phyloP scores from a whole-genome alignment of 2,888 invertebrate genomes.

The Melitaea athalia region DNA sequence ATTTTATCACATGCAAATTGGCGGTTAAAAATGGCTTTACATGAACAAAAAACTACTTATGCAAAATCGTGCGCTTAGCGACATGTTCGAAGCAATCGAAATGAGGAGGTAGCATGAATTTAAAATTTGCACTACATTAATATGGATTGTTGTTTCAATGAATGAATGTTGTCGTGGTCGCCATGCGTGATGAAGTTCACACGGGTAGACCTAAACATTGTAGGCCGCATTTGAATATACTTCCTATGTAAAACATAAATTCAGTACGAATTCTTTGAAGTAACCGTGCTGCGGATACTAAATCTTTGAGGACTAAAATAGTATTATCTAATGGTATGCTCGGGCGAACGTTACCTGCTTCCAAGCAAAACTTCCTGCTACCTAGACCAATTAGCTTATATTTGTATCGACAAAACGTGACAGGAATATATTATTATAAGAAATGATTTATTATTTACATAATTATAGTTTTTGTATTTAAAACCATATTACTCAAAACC shows the following conservation, averaged over 20 bases:
- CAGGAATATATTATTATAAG: constrained; percentile 10
- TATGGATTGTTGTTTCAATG: constrained; percentile 82
- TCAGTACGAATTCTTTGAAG: constrained; percentile 77
- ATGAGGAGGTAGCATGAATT: constrained; percentile 77
- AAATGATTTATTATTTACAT: not conserved
- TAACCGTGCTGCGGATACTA: constrained; percentile 74
- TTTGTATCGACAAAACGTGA: constrained; percentile 27
- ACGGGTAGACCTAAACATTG: constrained; percentile 78
- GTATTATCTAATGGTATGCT: constrained; percentile 71
- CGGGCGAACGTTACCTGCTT: constrained; percentile 58
- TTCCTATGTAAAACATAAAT: constrained; percentile 80
- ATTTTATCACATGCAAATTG: constrained; percentile 62
- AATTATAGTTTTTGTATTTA: not conserved
- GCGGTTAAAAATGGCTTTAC: constrained; percentile 73
- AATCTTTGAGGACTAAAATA: constrained; percentile 71
- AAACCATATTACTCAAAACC: not conserved
- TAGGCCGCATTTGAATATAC: constrained; percentile 80
- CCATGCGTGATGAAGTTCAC: constrained; percentile 81
- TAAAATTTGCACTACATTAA: constrained; percentile 82
- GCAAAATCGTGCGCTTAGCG: constrained; percentile 78
- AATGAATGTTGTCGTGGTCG: constrained; percentile 79
- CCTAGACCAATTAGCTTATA: constrained; percentile 29
- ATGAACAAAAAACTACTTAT: constrained; percentile 76
- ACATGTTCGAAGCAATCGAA: constrained; percentile 73
- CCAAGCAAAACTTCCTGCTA: constrained; percentile 14